phyloP scores from a whole-genome alignment of 2,113 vertebrate species.

The Porphyrio hochstetteri region DNA sequence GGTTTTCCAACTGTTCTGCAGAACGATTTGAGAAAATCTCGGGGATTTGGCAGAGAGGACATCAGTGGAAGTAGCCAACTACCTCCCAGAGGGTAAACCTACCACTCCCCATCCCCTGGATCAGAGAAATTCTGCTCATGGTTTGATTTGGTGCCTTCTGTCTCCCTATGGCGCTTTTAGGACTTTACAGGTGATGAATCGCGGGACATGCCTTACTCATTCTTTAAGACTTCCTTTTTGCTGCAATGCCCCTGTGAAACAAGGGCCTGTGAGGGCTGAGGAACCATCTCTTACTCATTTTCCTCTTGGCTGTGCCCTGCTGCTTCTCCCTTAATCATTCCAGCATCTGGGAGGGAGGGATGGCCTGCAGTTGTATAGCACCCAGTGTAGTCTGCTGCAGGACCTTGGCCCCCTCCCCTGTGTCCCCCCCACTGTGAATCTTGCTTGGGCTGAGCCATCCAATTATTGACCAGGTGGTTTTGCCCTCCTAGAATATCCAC shows the following conservation, averaged over 20 bases:
- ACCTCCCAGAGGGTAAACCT: not conserved
- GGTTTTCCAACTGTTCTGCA: conserved; percentile 23
- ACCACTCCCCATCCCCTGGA: not conserved
- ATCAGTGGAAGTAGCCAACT: not conserved
- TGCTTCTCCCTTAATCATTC: too few species aligned
- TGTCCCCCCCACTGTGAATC: not conserved
- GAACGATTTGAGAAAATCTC: not conserved
- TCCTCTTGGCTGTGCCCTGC: too few species aligned
- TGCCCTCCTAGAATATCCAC: not conserved
- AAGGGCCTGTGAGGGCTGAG: not conserved
- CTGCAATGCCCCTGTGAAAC: not conserved
- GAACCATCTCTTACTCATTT: too few species aligned
- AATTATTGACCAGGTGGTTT: not conserved
- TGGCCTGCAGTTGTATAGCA: too few species aligned
- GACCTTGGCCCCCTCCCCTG: not conserved
- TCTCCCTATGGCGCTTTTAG: not conserved
- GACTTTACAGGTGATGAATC: not conserved
- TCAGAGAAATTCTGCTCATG: not conserved
- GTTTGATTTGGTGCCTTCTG: conserved; percentile 22
- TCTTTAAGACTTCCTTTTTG: not conserved
- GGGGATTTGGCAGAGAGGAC: not conserved
- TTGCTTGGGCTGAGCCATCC: not conserved
- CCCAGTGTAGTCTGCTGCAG: not conserved
- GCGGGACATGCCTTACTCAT: not conserved
- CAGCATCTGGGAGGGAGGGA: too few species aligned